A percentile compares a stretch with the other conserved stretches of the same genome.
Evolutionary conservation across 2,797 vertebrate genomes (phyloP).

Genomic region (Anabacerthia variegaticeps): DNA sequence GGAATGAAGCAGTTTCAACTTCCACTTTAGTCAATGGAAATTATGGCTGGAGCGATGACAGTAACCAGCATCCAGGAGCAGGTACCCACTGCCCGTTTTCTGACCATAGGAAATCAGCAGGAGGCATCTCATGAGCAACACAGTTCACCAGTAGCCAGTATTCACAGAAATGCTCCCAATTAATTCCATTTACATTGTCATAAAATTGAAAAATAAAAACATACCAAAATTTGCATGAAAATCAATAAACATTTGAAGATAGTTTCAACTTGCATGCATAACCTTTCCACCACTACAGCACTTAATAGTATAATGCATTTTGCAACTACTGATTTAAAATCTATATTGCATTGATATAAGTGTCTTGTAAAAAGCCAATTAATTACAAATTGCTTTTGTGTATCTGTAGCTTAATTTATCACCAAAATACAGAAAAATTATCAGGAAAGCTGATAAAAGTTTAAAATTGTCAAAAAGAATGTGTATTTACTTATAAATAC

Average conservation of each 20-base stretch:
- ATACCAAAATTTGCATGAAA: neutral
- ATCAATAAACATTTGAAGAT: neutral
- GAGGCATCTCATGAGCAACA: neutral
- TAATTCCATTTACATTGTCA: neutral
- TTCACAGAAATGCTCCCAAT: neutral
- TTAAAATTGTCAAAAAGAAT: neutral
- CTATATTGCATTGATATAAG: neutral
- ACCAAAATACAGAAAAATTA: conserved; percentile 1
- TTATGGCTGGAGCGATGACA: neutral
- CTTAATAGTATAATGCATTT: neutral
- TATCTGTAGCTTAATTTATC: conserved; percentile 28
- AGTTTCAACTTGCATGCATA: neutral
- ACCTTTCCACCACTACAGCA: neutral
- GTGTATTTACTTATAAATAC: neutral
- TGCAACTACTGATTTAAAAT: conserved; percentile 1
- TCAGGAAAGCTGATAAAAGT: neutral
- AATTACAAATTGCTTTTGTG: neutral
- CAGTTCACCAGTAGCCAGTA: neutral
- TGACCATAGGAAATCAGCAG: neutral
- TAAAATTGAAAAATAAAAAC: neutral
- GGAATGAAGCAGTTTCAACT: neutral
- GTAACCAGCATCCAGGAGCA: neutral
- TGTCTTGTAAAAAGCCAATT: neutral
- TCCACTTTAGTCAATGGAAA: neutral
- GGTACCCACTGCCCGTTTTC: neutral